phyloP scores from a whole-genome alignment of 2,888 invertebrate genomes.

The Orthosia incerta region DNA sequence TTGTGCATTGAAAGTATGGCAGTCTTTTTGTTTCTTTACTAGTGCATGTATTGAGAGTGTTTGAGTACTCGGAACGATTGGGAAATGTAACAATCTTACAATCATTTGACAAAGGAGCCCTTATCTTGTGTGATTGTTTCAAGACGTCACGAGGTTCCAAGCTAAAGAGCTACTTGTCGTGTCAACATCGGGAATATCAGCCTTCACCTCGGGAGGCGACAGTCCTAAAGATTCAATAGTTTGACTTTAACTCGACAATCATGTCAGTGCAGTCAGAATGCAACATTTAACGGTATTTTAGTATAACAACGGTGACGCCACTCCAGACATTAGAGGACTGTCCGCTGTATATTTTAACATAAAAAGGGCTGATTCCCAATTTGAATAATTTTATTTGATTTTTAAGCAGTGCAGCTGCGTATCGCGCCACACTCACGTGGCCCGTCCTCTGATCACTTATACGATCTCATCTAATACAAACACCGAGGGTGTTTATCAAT shows the following conservation, averaged over 20 bases:
- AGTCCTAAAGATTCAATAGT: not conserved
- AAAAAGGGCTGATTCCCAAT: not conserved
- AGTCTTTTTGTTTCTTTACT: slow-evolving; percentile 24
- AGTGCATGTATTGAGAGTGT: not conserved
- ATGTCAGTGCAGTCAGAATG: not conserved
- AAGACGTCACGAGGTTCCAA: not conserved
- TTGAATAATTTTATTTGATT: not conserved
- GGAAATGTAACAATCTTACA: slow-evolving; percentile 1
- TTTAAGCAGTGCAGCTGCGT: not conserved
- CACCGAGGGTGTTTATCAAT: slow-evolving; percentile 57
- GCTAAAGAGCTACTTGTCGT: too few species aligned
- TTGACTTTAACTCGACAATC: too few species aligned
- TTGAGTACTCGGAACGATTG: not conserved
- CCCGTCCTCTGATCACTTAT: not conserved
- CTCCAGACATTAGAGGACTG: not conserved
- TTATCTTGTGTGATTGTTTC: slow-evolving; percentile 12
- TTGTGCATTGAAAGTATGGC: slow-evolving; percentile 14
- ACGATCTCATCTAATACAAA: slow-evolving; percentile 36
- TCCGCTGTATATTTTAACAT: too few species aligned
- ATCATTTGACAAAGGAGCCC: slow-evolving; percentile 13
- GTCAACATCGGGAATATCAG: not conserved
- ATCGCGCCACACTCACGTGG: too few species aligned
- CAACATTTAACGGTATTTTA: not conserved
- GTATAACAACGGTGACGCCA: not conserved
- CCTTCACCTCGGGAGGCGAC: not conserved